These are phyloP conservation scores for Gymnopithys bicolor DNA, from an alignment of 2,797 vertebrate species.

Conservation along the genomic window DNA sequence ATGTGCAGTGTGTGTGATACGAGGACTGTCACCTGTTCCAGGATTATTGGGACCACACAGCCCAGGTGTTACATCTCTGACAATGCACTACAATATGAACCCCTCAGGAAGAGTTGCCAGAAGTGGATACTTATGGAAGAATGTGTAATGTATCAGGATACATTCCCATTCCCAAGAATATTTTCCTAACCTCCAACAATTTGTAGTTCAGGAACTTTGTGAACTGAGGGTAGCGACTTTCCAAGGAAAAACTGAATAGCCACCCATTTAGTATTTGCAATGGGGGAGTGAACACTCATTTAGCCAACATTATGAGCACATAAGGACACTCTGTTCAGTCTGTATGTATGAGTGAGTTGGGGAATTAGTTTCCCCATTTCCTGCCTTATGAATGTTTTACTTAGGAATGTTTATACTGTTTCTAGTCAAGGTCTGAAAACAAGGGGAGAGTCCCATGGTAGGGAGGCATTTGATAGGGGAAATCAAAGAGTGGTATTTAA, in stretches of 20 bases:
- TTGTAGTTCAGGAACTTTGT: neutral
- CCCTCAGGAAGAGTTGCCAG: neutral
- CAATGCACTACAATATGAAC: neutral
- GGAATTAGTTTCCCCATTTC: constrained; percentile 6
- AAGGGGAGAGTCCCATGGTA: neutral
- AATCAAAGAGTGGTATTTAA: neutral
- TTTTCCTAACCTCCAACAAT: neutral
- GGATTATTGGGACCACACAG: neutral
- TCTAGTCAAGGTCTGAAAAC: neutral
- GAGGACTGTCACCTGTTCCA: neutral
- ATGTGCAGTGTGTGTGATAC: neutral
- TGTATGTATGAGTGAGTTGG: neutral
- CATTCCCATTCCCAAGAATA: neutral
- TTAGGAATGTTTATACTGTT: neutral
- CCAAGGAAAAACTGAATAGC: neutral
- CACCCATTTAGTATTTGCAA: neutral
- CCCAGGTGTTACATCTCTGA: neutral
- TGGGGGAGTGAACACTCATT: neutral
- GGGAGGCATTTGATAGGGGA: neutral
- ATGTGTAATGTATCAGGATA: neutral
- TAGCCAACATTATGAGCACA: neutral
- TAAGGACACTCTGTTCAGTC: neutral
- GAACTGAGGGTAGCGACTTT: neutral
- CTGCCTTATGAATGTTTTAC: neutral
- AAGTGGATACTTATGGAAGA: neutral